Conservation (phyloP, 64 coral and sea anemone genomes). For the Montipora efflorescens region DNA sequence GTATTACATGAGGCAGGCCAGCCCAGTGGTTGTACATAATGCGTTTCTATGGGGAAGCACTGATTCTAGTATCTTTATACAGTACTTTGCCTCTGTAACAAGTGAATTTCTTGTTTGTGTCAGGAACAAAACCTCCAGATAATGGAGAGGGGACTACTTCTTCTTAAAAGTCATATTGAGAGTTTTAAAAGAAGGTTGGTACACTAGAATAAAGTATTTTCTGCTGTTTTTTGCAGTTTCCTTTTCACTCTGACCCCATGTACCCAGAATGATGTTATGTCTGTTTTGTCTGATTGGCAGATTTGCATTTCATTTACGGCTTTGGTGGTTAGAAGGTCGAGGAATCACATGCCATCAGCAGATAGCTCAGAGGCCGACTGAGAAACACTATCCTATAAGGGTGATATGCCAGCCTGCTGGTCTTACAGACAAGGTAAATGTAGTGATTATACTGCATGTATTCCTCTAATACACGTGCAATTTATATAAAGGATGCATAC, state of each 20-base stretch:
- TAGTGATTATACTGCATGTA: neutral
- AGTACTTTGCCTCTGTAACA: neutral
- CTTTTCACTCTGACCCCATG: too few species aligned
- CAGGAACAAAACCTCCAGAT: conserved; percentile 90
- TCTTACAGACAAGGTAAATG: conserved; percentile 36
- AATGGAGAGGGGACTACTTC: conserved; percentile 89
- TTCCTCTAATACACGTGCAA: neutral
- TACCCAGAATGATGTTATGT: too few species aligned
- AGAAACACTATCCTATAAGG: conserved; percentile 94
- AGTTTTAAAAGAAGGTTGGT: conserved; percentile 93
- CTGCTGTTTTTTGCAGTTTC: too few species aligned
- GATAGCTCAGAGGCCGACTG: conserved; percentile 74
- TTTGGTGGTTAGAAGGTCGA: conserved; percentile 87
- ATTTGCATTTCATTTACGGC: conserved; percentile 94
- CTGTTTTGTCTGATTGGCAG: conserved; percentile 17
- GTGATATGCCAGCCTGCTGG: conserved; percentile 54
- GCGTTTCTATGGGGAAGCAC: too few species aligned
- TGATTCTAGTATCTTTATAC: neutral
- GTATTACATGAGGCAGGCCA: too few species aligned
- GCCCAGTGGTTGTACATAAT: too few species aligned
- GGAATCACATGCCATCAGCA: conserved; percentile 94
- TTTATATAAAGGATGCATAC: neutral
- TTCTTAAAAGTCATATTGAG: conserved; percentile 94
- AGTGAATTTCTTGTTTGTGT: neutral
- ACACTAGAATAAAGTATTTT: neutral